phyloP scores from a whole-genome alignment of 2,797 vertebrate genomes.

The Anabacerthia variegaticeps region DNA sequence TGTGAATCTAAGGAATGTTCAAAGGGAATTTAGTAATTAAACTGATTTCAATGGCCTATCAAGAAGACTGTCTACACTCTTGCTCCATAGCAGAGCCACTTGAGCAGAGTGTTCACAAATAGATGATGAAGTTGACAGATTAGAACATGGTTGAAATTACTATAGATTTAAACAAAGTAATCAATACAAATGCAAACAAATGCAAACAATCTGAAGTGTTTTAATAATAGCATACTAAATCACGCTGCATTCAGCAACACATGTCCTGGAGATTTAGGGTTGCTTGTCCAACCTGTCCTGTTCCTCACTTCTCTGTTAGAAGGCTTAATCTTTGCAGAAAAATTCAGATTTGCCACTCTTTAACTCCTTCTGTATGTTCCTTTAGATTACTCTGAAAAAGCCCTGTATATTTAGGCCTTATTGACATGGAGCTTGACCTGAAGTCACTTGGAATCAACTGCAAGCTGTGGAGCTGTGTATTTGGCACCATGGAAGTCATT shows the following conservation, averaged over 20 bases:
- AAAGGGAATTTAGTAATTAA: conserved; percentile 63
- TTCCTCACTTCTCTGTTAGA: neutral
- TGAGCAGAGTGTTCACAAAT: neutral
- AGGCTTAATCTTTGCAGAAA: neutral
- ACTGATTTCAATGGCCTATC: conserved; percentile 44
- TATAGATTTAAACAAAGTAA: conserved; percentile 32
- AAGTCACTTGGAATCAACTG: neutral
- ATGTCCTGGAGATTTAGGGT: neutral
- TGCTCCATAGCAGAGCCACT: conserved; percentile 15
- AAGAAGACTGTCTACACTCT: conserved; percentile 12
- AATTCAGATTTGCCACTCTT: neutral
- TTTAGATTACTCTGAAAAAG: neutral
- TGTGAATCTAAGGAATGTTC: conserved; percentile 18
- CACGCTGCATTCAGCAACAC: neutral
- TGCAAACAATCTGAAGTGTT: neutral
- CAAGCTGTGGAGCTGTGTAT: neutral
- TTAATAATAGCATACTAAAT: conserved; percentile 1
- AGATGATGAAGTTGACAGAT: neutral
- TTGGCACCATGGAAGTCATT: neutral
- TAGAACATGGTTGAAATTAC: conserved; percentile 26
- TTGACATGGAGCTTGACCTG: neutral
- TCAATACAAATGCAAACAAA: conserved; percentile 39
- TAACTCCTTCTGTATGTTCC: neutral
- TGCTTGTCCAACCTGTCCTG: neutral
- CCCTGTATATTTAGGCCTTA: neutral